phyloP scores from a whole-genome alignment of 2,888 invertebrate genomes.

The Pterobdella sp. region DNA sequence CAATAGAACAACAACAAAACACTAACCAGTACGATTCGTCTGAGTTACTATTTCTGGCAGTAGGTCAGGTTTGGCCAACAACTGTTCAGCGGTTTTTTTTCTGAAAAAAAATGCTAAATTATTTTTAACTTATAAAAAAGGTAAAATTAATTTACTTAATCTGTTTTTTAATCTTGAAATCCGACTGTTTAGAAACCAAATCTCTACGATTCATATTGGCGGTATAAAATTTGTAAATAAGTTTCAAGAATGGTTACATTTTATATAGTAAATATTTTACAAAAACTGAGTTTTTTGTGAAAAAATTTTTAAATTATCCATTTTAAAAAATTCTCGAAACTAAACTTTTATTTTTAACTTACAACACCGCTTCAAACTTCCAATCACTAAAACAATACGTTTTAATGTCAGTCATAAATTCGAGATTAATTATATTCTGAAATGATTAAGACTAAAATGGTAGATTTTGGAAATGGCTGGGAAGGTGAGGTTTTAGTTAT shows the following conservation, averaged over 20 bases:
- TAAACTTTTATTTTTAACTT: neutral
- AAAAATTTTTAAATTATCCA: neutral
- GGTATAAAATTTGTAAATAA: neutral
- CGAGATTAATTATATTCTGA: neutral
- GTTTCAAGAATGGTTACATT: neutral
- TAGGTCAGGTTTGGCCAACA: constrained; percentile 8
- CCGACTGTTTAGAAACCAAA: neutral
- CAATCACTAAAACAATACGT: neutral
- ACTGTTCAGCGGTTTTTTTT: neutral
- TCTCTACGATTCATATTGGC: neutral
- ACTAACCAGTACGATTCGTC: neutral
- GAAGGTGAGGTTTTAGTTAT: constrained; percentile 20
- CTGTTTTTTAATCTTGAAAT: neutral
- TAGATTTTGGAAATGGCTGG: constrained; percentile 31
- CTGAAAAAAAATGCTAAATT: neutral
- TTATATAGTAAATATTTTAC: neutral
- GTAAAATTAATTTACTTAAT: neutral
- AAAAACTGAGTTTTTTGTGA: neutral
- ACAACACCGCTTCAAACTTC: neutral
- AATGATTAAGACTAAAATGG: constrained; percentile 28
- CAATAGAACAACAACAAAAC: too few species aligned
- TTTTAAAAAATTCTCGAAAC: neutral
- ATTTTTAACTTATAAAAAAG: neutral
- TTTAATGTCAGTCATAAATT: neutral
- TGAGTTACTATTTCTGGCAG: neutral